phyloP scores from a whole-genome alignment of 2,888 invertebrate genomes.

The Chydorus sphaericus region DNA sequence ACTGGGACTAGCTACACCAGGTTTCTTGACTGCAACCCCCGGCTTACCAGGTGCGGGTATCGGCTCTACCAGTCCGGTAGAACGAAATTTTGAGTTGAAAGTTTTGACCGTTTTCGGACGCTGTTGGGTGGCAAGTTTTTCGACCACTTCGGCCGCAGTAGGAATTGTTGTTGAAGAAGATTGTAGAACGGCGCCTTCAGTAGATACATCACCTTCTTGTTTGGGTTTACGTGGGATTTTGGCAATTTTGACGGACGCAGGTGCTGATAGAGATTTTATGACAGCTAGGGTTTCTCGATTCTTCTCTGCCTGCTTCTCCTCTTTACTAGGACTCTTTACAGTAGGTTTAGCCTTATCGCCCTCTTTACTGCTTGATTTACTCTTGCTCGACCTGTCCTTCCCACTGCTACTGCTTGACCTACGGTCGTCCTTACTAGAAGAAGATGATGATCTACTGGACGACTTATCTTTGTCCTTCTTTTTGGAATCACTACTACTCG shows the following conservation, averaged over 20 bases:
- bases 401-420: slow-evolving; percentile 6
- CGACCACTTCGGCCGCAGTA: slow-evolving; percentile 13
- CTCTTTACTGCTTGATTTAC: slow-evolving; percentile 14
- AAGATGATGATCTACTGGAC: slow-evolving; percentile 6
- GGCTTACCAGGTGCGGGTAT: slow-evolving; percentile 50
- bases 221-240: slow-evolving; percentile 21
- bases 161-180: too few species aligned
- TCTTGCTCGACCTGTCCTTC: slow-evolving; percentile 16
- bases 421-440: background rate
- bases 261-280: slow-evolving; percentile 16
- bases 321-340: background rate
- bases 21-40: slow-evolving; percentile 45
- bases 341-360: slow-evolving; percentile 21
- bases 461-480: slow-evolving; percentile 7
- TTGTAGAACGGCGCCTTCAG: background rate
- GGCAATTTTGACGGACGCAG: slow-evolving; percentile 16
- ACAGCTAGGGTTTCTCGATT: slow-evolving; percentile 47
- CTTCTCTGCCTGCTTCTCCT: slow-evolving; percentile 40
- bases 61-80: slow-evolving; percentile 77
- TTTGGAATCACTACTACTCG: slow-evolving; percentile 11
- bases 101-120: slow-evolving; percentile 58
- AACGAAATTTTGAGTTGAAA: slow-evolving; percentile 77
- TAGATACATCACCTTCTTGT: slow-evolving; percentile 12
- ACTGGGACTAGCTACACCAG: background rate
- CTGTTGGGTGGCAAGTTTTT: slow-evolving; percentile 15